A percentile compares a stretch with the other conserved stretches of the same genome.
These are phyloP conservation scores for Aurelia aurita complex sp. Pacific DNA, from an alignment of 30 jellyfish, hydroid and myxozoan species.

Conservation along the genomic window DNA sequence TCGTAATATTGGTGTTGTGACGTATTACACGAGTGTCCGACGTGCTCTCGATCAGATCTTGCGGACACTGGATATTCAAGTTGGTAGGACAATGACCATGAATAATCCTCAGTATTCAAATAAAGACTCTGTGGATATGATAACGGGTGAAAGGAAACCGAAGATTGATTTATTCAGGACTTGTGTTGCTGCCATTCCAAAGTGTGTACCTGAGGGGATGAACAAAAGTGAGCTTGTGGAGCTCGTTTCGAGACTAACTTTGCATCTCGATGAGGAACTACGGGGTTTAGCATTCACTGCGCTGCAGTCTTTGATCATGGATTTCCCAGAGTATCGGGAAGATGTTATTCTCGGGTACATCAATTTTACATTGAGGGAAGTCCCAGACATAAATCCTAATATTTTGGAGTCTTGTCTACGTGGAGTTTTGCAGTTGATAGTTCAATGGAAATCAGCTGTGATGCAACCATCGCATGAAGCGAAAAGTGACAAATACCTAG, in stretches of 20 bases:
- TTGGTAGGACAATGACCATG: conserved; percentile 95
- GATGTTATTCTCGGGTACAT: conserved; percentile 89
- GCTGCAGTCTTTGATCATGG: conserved; percentile 91
- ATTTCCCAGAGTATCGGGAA: conserved; percentile 95
- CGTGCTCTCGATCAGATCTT: conserved; percentile 93
- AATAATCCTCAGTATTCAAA: conserved; percentile 88
- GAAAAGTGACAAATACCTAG: conserved; percentile 80
- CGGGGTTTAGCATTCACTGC: conserved; percentile 93
- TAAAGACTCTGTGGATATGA: conserved; percentile 94
- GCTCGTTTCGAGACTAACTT: conserved; percentile 85
- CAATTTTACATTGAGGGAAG: conserved; percentile 84
- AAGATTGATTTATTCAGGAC: conserved; percentile 95
- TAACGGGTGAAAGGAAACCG: conserved; percentile 96
- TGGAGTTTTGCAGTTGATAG: conserved; percentile 79
- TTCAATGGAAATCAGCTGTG: conserved; percentile 94
- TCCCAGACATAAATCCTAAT: conserved; percentile 79
- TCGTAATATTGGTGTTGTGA: conserved; percentile 97
- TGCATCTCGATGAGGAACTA: conserved; percentile 94
- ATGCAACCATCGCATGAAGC: conserved; percentile 58
- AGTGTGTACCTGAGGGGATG: conserved; percentile 99
- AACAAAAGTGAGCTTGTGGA: conserved; percentile 91
- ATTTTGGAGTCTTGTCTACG: conserved; percentile 87
- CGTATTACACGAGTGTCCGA: conserved; percentile 95
- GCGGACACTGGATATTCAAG: conserved; percentile 89
- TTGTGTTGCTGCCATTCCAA: conserved; percentile 99